Evolutionary conservation across 1,140 invertebrate species (phyloP), one percentile per base, ranked within the genome.

Genomic region (Lepidostoma basale): DNA sequence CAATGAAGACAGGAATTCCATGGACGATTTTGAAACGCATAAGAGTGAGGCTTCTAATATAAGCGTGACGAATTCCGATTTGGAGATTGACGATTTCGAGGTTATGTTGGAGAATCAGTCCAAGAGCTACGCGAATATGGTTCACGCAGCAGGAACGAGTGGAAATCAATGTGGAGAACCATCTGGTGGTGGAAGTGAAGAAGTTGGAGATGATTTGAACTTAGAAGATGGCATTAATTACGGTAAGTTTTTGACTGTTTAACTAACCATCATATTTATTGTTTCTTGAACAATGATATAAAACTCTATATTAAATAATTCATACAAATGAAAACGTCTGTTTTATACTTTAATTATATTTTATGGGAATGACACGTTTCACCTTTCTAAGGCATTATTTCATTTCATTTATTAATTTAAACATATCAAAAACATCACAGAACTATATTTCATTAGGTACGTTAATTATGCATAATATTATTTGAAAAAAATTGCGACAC

Each of bases 81-180:
- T 47, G 18, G 64, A 67, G 10, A 49, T 30, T 33, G 64, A 67
- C 14, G 64, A 67, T 12, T 67, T 45, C 20, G 64, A 67, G 12
- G 42, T 30, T 1, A 67, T 67, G 10, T 18, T 67, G 26, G 56
- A 39, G 1, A 60, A 14, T 22, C 36, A 47, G 16, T 5, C 54
- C 1, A 25, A 6, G 6, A 40, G 39, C 26, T 33, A 12, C 14
- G 45, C n/a, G 22, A 22, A 49, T 49, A 10, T 49, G 52, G 52
- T n/a, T 20, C 16, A n/a, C 9, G 14, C 20, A 10, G 23, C 3
- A 14, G 22, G 33, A 10, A 14, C 20, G 9, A 12, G 16, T 26
- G 5, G 8, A 10, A 22, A 25, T 26, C 23, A 30, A 4, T 2
- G 22, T 26, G 3, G 40, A 28, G 23, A 20, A 2, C 16, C 9